Conservation (phyloP, 2,113 vertebrate species). For the Malurus elegans region DNA sequence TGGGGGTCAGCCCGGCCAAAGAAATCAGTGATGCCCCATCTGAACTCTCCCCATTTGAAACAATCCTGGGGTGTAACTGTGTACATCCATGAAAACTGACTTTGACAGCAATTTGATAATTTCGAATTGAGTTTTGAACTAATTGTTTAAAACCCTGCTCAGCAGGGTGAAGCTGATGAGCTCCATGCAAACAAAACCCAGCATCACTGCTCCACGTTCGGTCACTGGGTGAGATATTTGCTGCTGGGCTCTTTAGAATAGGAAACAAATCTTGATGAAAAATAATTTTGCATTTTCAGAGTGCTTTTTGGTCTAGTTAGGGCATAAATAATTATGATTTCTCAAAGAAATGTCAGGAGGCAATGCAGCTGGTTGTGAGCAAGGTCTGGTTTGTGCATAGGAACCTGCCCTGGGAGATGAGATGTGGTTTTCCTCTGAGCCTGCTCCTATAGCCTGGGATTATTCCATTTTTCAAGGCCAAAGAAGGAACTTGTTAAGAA, state of each 20-base stretch:
- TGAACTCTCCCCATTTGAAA: accelerated
- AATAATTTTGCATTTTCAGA: background rate
- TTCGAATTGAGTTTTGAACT: background rate
- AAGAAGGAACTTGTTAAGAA: background rate
- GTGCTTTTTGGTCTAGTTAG: background rate
- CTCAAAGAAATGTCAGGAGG: background rate
- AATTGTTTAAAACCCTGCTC: background rate
- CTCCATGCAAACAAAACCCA: background rate
- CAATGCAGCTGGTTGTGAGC: background rate
- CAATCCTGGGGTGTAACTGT: background rate
- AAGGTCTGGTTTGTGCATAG: background rate
- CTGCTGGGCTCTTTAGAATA: background rate
- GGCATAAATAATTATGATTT: background rate
- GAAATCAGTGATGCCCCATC: accelerated
- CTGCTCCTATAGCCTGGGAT: background rate
- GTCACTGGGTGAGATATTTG: background rate
- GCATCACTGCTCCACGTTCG: accelerated
- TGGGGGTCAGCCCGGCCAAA: background rate
- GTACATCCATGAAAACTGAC: background rate
- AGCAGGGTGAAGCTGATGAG: background rate
- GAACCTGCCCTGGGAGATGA: background rate
- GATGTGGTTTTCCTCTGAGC: background rate
- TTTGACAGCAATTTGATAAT: background rate
- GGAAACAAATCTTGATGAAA: background rate
- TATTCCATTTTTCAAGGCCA: background rate